Evolutionary conservation across 2,888 invertebrate species (phyloP).

Genomic region (Rhagonycha fulva): DNA sequence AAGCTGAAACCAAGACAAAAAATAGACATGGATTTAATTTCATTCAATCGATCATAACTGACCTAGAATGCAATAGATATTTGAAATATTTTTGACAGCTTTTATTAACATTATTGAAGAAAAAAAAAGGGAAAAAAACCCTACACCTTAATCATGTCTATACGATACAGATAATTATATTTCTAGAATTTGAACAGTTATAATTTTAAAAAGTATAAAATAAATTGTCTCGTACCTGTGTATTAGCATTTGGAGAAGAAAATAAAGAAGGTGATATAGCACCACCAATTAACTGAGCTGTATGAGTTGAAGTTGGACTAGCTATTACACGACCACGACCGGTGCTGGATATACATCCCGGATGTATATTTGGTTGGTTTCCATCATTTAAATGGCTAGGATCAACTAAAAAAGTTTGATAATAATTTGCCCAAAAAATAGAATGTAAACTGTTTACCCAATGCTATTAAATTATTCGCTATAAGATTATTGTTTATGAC

Average conservation of each 20-base stretch:
- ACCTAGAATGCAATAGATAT: too few species aligned
- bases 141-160: background rate
- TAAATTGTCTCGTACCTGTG: conserved; percentile 39
- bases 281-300: conserved; percentile 68
- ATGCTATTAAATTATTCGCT: conserved; percentile 55
- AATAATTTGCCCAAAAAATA: background rate
- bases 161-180: too few species aligned
- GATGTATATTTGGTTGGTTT: conserved; percentile 65
- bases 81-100: too few species aligned
- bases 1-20: too few species aligned
- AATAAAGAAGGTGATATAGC: conserved; percentile 73
- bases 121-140: too few species aligned
- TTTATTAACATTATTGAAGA: too few species aligned
- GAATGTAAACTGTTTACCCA: conserved; percentile 37
- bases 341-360: conserved; percentile 66
- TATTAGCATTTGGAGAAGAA: conserved; percentile 49
- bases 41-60: too few species aligned
- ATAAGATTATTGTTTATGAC: conserved; percentile 58
- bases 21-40: too few species aligned
- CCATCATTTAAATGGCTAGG: conserved; percentile 44
- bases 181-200: too few species aligned
- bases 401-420: conserved; percentile 16
- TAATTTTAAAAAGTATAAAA: too few species aligned
- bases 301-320: conserved; percentile 65
- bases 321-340: conserved; percentile 63